Evolutionary conservation across 1,140 invertebrate genomes (phyloP), one percentile per base, ranked within the genome.

Genomic region (Bombus sibiricus): DNA sequence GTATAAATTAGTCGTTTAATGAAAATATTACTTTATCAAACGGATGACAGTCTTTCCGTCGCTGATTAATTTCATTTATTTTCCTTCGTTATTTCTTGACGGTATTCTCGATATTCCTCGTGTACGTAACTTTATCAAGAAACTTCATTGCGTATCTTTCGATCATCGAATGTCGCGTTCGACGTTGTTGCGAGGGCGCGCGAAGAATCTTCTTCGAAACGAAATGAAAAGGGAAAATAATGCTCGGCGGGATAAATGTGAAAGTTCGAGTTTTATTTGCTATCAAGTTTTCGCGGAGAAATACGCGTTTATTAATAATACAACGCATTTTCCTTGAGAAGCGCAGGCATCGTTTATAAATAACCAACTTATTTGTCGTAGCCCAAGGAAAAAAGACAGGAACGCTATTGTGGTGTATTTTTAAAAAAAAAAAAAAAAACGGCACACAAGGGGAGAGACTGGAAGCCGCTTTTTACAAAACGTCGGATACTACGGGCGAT

Each of bases 251-350:
- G 8, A 18, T 43, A 59, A 83, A 77, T 83, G 47, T 41, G 74
- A 77, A 78, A 39, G 74, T 83, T 83, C 74, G 39, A 57, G 39
- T 78, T 83, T 41, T 77, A 83, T 78, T 83, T 59, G 57, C 47
- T 34, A 41, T 77, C 10, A 83, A 80, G 41, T 85, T 71, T 28
- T 34, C 47, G 53, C 76, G 39, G 47, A 84, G 64, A n/a, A 79
- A 79, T 53, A 77, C 62, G 32, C 34, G 76, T 85, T 72, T 80
- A 85, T 85, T 80, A 85, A 79, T 80, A 85, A 80, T 47, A 79
- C 68, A 32, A 57, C 47, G 39, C n/a, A 79, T 72, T 72, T 78
- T 84, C 83, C 76, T 84, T 79, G 83, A 79, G 83, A 47, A 47
- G n/a, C 66, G 83, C 83, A 43, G 47, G 47, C 68, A 79, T 62